A percentile compares a stretch with the other conserved stretches of the same genome.
These are phyloP conservation scores for Cirrhinus mrigala DNA, from an alignment of 2,797 vertebrate species.

Conservation along the genomic window DNA sequence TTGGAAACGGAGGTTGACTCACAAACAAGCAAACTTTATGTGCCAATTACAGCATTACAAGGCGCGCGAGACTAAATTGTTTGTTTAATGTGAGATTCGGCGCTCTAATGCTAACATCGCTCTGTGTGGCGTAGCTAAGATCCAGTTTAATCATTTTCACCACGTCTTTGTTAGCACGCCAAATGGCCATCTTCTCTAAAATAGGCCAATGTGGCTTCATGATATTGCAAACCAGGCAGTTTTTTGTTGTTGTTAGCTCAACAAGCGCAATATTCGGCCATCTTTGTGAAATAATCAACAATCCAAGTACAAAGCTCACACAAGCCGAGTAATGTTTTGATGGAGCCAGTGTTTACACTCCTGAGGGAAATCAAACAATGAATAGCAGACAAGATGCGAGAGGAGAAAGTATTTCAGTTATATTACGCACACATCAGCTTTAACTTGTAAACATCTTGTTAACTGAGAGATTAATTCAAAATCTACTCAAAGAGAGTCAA, in stretches of 20 bases:
- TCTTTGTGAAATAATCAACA: not conserved
- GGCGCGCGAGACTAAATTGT: slow-evolving; percentile 41
- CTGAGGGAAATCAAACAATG: not conserved
- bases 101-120: slow-evolving; percentile 46
- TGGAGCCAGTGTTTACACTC: not conserved
- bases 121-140: slow-evolving; percentile 15
- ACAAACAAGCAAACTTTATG: slow-evolving; percentile 55
- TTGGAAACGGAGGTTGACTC: slow-evolving; percentile 35
- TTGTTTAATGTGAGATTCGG: slow-evolving; percentile 55
- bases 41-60: slow-evolving; percentile 55
- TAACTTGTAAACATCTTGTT: not conserved
- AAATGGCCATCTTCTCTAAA: slow-evolving; percentile 15
- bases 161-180: not conserved
- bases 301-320: not conserved
- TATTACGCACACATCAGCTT: not conserved
- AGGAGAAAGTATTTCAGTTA: not conserved
- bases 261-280: not conserved
- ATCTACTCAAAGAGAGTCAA: slow-evolving; percentile 8
- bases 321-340: not conserved
- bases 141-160: slow-evolving; percentile 2
- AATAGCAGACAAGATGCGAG: slow-evolving; percentile 13
- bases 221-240: not conserved
- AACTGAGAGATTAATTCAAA: not conserved
- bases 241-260: slow-evolving; percentile 1
- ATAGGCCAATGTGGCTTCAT: not conserved